Conservation (phyloP, 2,888 invertebrate species). For the Acleris holmiana region DNA sequence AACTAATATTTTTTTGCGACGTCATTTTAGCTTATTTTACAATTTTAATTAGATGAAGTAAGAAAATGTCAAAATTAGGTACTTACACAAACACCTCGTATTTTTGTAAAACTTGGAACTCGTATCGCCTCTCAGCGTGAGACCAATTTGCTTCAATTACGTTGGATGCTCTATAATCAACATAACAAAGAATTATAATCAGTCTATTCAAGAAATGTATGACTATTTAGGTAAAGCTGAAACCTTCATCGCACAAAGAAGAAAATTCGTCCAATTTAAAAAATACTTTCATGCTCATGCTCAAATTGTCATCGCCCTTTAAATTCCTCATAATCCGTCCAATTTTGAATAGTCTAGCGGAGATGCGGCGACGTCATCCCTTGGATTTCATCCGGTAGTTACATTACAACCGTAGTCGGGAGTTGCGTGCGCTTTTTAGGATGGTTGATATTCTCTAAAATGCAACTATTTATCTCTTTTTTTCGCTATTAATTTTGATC, state of each 20-base stretch:
- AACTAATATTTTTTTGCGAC: too few species aligned
- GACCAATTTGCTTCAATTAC: constrained; percentile 35
- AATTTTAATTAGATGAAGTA: too few species aligned
- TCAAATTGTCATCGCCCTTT: constrained; percentile 81
- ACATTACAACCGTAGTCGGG: constrained; percentile 59
- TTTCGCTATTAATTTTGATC: constrained; percentile 5
- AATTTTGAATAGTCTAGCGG: constrained; percentile 77
- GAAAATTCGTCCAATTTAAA: constrained; percentile 69
- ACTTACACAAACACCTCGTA: background rate
- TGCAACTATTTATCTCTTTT: background rate
- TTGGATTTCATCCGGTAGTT: constrained; percentile 69
- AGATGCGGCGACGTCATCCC: constrained; percentile 76
- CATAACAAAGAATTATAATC: constrained; percentile 62
- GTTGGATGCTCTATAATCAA: constrained; percentile 44
- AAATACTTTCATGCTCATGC: constrained; percentile 75
- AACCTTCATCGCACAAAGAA: constrained; percentile 40
- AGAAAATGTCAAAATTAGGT: too few species aligned
- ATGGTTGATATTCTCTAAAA: constrained; percentile 36
- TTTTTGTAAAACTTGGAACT: constrained; percentile 3
- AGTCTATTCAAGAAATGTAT: constrained; percentile 48
- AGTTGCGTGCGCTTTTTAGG: constrained; percentile 36
- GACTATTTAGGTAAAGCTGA: constrained; percentile 49
- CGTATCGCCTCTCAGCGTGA: constrained; percentile 22
- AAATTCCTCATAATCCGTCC: constrained; percentile 84
- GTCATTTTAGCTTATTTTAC: too few species aligned